Base-by-base conservation (phyloP, 2,113 vertebrate species). In the Semicossyphus pulcher region DNA sequence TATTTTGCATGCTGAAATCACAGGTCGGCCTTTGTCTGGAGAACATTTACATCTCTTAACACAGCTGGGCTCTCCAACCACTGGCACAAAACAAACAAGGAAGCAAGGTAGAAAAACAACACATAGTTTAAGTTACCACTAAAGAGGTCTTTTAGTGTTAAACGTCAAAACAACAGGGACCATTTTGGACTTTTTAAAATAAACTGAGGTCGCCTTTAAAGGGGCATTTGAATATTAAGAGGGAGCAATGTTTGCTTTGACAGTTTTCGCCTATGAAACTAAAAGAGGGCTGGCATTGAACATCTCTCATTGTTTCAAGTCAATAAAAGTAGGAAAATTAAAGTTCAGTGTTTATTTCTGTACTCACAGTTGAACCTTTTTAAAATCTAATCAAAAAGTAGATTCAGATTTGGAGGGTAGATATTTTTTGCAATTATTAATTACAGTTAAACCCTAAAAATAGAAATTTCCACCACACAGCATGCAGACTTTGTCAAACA, bases 1-100 rank as follows among this genome's bases (percentile, higher is more conserved):
- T 57, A 80, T 83, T 92, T 94, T 94, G 93, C 92, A 93, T 94
- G 88, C 69, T 85, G 78, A 86, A 90, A 92, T 90, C 88, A 88
- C 87, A 85, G 69, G 75, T 63, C 52, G 45, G 85, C 72, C 72
- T 88, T 83, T 77, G 72, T 87, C 74, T 83, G 78, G 64, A 84
- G 68, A 80, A 68, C 58, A 94, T 94, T 94, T 94, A 91, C 94
- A 94, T 94, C 86, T 86, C 88, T 90, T 88, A 89, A 93, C 91
- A 91, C 92, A 93, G 90, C 90, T 92, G 90, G 87, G 85, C 82
- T 45, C 61, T 64, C 63, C 91, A 89, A 90, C 80, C 82, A 83
- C 85, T 83, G 86, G 84, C 65, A 67, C 89, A 88, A 89, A 92
- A 81, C 74, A 90, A 93, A 94, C 90, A 91, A 81, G 76, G 78